Evolutionary conservation across 2,113 vertebrate genomes (phyloP).

Genomic region (Aptenodytes patagonicus): DNA sequence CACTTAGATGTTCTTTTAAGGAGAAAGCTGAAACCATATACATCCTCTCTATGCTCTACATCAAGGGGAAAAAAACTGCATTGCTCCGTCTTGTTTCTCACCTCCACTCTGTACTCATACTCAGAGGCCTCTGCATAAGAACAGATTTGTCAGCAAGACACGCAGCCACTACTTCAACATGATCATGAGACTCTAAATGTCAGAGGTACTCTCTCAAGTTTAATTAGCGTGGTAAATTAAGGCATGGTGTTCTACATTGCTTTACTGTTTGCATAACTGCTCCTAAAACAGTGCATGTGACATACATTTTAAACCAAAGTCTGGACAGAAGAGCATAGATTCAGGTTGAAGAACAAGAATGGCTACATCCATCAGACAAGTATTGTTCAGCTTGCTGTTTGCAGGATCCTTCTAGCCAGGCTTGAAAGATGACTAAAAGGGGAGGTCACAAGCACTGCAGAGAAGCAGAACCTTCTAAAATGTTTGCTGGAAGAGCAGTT

Average conservation of each 20-base stretch:
- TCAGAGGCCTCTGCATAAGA: background rate
- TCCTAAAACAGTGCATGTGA: background rate
- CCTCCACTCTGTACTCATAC: background rate
- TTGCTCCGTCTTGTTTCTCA: background rate
- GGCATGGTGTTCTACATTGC: background rate
- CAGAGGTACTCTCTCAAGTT: background rate
- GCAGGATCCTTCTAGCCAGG: background rate
- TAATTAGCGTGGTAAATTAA: constrained; percentile 39
- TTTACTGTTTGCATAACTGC: constrained; percentile 23
- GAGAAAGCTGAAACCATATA: background rate
- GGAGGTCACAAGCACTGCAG: background rate
- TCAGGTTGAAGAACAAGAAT: background rate
- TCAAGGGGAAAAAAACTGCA: background rate
- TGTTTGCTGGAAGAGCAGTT: background rate
- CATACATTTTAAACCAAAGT: background rate
- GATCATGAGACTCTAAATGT: constrained; percentile 36
- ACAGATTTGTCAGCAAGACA: background rate
- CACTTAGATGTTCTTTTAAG: background rate
- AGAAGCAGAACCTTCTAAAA: background rate
- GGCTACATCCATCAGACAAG: background rate
- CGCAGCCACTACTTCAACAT: background rate
- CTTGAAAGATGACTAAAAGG: background rate
- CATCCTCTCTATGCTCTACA: background rate
- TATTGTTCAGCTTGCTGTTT: background rate
- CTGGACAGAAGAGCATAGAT: background rate